These are phyloP conservation scores for Drosophila athabasca DNA, from an alignment of 1,140 invertebrate genomes.

Conservation along the genomic window DNA sequence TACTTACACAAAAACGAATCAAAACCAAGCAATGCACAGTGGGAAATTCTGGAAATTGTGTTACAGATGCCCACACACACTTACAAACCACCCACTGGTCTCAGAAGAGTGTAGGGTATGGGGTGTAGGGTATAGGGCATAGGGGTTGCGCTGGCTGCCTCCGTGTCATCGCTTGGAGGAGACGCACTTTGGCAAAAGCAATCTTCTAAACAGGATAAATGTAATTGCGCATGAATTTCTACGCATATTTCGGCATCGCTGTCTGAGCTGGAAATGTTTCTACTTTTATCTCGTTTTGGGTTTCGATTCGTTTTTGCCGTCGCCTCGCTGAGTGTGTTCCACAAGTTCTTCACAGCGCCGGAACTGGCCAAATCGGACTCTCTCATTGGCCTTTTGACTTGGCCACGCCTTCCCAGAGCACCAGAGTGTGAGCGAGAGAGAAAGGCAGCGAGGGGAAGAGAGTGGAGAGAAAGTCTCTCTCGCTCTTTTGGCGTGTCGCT, in stretches of 20 bases:
- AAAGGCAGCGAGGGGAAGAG: too few species aligned
- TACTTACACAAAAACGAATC: conserved; percentile 75
- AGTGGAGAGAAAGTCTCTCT: conserved; percentile 10
- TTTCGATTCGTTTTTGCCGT: conserved; percentile 39
- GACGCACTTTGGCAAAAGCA: conserved; percentile 79
- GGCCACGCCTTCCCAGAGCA: conserved; percentile 57
- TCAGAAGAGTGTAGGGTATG: neutral
- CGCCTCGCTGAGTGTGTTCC: conserved; percentile 35
- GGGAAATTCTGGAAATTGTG: conserved; percentile 64
- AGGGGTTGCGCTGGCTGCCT: conserved; percentile 37
- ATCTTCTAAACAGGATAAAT: conserved; percentile 84
- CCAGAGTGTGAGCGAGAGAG: neutral
- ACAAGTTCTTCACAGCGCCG: conserved; percentile 36
- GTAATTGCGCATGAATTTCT: conserved; percentile 84
- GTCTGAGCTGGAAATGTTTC: conserved; percentile 68
- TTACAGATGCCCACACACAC: neutral
- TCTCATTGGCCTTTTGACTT: conserved; percentile 49
- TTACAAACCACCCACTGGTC: neutral
- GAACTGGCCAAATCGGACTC: conserved; percentile 19
- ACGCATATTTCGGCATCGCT: conserved; percentile 73
- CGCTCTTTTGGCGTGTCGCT: conserved; percentile 20
- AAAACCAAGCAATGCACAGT: conserved; percentile 74
- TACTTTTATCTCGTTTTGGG: conserved; percentile 22
- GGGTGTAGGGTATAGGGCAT: conserved; percentile 6
- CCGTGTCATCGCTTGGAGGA: conserved; percentile 70